These are phyloP conservation scores for Nanger granti DNA, from an alignment of 2,113 vertebrate genomes.

Conservation along the genomic window DNA sequence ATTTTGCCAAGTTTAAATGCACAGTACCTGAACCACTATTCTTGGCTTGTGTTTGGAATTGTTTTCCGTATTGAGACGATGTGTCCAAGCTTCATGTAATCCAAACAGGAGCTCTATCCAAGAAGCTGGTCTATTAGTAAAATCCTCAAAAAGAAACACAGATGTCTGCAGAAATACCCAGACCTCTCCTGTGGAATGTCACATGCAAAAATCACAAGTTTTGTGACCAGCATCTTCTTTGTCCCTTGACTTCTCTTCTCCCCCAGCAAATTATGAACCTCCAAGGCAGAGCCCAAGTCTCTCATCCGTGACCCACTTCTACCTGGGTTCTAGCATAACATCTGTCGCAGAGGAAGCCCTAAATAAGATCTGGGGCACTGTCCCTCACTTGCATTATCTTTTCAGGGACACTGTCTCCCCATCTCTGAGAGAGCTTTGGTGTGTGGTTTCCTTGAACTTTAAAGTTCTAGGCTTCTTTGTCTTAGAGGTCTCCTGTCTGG, in stretches of 20 bases:
- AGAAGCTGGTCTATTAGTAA: neutral
- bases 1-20: slow-evolving; percentile 22
- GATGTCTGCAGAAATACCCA: neutral
- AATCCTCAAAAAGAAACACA: neutral
- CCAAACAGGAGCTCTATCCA: neutral
- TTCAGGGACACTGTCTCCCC: neutral
- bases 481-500: neutral
- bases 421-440: neutral
- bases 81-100: neutral
- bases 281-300: neutral
- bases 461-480: neutral
- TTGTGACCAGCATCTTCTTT: neutral
- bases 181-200: neutral
- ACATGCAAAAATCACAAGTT: neutral
- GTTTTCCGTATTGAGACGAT: neutral
- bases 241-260: neutral
- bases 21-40: slow-evolving; percentile 25
- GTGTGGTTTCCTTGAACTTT: neutral
- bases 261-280: neutral
- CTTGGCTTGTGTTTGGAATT: neutral
- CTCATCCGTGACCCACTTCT: neutral
- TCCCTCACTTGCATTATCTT: neutral
- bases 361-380: neutral
- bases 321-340: neutral
- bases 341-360: neutral